Base-by-base conservation (phyloP, 2,888 invertebrate species). In the Neoscelio sp. region DNA sequence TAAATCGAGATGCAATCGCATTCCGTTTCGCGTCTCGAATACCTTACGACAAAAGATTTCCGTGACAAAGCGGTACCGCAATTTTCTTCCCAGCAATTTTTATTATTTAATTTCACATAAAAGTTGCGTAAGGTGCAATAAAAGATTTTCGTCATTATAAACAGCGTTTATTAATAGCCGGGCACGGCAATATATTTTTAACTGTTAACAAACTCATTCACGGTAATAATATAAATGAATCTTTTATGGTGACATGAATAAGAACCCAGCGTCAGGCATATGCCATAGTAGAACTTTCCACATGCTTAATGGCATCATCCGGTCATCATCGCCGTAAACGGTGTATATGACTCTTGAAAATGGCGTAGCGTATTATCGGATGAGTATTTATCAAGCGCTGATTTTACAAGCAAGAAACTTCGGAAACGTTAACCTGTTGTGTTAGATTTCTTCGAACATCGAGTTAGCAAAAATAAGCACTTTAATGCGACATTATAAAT, bases 181-280 rank as follows among this genome's bases (percentile, higher is more conserved):
- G 18, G 67, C 33, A 23, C 8, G 15, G 52, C 15, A 56, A 52
- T 23, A 60, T 52, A 68, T 68, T 68, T 68, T 62, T 46, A 38
- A 40, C 42, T 40, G 33, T 65, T 56, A 71, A 60, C 65, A 60
- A 71, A 58, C 60, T 58, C 68, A 77, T 71, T 75, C 35, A 65
- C 65, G 15, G 60, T 23, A 20, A 60, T 46, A 60, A 67, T 60
- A 71, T 35, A 75, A 75, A 75, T 71, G 58, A 71, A 65, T 71
- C 58, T 65, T 77, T 71, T 71, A 77, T 77, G 46, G 65, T 65
- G 70, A 71, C 70, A 71, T 65, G 77, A 77, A 71, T 77, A 77
- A 60, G 46, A 30, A 46, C 26, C 28, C 17, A 65, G 30, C 65
- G 42, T 77, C 77, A 77, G 33, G 46, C 77, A 77, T 58, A 70